Base-by-base conservation (phyloP, 2,797 vertebrate genomes). In the Cyclopterus lumpus region DNA sequence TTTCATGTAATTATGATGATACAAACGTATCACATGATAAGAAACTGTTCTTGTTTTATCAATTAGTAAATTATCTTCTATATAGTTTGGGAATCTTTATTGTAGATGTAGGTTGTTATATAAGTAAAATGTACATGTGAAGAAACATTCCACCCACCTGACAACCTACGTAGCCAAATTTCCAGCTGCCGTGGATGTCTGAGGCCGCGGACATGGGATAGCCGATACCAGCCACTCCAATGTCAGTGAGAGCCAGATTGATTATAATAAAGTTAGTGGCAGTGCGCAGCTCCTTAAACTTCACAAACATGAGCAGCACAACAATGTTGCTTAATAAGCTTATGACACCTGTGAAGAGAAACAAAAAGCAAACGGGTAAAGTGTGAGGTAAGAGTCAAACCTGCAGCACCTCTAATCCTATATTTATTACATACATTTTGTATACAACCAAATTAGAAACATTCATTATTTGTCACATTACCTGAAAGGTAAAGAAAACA, bases 151-250 rank as follows among this genome's bases (percentile, higher is more conserved):
- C 61, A 82, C 92, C 69, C 91, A 99, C 98, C 97, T 99, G 98
- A 88, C 97, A 99, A 78, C 98, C 98, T 0, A 90, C 89, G 89
- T 97, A 93, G 74, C 98, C 98, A 80, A 99, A 99, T 81, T 97
- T 99, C 98, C 98, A 99, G 88, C 96, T 96, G 84, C 98, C 98
- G 2, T 99, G 94, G 14, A 99, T 94, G 83, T 99, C 97, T 6
- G 98, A 99, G 38, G 98, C 97, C 28, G 98, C 97, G 3, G 98
- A 99, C 97, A 99, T 97, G 24, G 98, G 98, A 63, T 99, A 99
- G 22, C 98, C 98, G 44, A 99, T 98, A 8, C 96, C 95, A 28
- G 97, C 97, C 71, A 99, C 97, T 4, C 98, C 98, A 8, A 99
- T 94, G 83, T 99, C 98, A 3, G 98, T 99, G 46, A 99, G 92